Conservation (phyloP, 2,888 invertebrate species). For the Strigamia crassipes region DNA sequence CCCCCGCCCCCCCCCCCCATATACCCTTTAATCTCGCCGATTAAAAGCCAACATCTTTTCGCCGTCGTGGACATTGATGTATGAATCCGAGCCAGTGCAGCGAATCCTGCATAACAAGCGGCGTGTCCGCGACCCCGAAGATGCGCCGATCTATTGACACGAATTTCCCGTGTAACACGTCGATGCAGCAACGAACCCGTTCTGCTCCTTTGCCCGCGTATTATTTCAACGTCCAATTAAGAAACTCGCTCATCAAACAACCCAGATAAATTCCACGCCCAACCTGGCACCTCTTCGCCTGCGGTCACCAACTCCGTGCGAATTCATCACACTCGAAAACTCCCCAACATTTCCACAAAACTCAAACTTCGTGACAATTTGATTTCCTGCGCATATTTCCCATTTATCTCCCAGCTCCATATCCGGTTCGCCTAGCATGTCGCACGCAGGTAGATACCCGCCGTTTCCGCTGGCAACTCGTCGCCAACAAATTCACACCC, state of each 20-base stretch:
- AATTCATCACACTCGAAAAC: not conserved
- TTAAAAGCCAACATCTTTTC: not conserved
- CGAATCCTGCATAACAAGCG: not conserved
- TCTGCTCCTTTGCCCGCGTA: not conserved
- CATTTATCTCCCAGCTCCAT: too few species aligned
- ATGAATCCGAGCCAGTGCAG: not conserved
- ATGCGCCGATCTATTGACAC: not conserved
- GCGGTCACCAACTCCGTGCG: not conserved
- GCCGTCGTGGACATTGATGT: not conserved
- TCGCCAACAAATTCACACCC: not conserved
- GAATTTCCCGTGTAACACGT: not conserved
- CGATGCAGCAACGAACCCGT: not conserved
- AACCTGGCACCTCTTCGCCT: not conserved
- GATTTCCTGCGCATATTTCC: too few species aligned
- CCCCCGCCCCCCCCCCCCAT: not conserved
- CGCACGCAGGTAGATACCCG: not conserved
- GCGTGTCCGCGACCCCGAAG: not conserved
- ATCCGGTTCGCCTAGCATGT: too few species aligned
- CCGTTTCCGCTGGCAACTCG: not conserved
- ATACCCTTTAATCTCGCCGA: not conserved
- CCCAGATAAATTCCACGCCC: not conserved
- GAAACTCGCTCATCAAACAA: not conserved
- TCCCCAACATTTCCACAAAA: not conserved
- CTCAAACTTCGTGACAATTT: not conserved
- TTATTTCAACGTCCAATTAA: slow-evolving; percentile 2